Evolutionary conservation across 2,888 invertebrate genomes (phyloP).

Genomic region (Machimus atricapillus): DNA sequence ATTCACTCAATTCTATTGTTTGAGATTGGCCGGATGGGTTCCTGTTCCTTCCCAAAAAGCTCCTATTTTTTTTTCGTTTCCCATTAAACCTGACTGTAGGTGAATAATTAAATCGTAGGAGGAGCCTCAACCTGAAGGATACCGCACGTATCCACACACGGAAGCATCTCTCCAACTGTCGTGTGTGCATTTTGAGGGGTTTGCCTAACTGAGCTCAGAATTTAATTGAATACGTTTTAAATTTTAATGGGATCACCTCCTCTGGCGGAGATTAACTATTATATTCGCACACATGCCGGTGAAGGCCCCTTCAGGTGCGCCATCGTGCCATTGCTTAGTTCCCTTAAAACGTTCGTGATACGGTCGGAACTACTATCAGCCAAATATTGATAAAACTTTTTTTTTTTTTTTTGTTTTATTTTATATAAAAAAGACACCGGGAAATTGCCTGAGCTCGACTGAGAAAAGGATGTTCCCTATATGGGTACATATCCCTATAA

Average conservation of each 20-base stretch:
- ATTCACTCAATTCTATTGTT: not conserved
- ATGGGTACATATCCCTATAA: not conserved
- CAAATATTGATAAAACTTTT: conserved; percentile 1
- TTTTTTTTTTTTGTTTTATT: not conserved
- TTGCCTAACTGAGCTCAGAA: not conserved
- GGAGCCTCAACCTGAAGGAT: not conserved
- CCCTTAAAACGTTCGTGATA: not conserved
- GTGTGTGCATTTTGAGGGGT: not conserved
- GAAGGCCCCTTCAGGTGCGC: not conserved
- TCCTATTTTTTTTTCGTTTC: not conserved
- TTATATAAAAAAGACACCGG: not conserved
- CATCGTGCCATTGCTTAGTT: not conserved
- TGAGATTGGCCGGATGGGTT: not conserved
- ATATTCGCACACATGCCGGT: not conserved
- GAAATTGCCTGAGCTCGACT: not conserved
- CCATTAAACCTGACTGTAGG: not conserved
- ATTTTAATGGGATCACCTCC: conserved; percentile 28
- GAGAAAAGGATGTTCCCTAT: not conserved
- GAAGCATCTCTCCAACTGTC: not conserved
- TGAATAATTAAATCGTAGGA: not conserved
- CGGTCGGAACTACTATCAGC: not conserved
- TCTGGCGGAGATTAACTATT: conserved; percentile 16
- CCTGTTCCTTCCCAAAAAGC: not conserved
- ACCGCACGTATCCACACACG: not conserved
- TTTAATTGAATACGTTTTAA: conserved; percentile 20